Evolutionary conservation across 2,888 invertebrate species (phyloP), one percentile per base, ranked within the genome.

Genomic region (Spatulosminthurus flaviceps): DNA sequence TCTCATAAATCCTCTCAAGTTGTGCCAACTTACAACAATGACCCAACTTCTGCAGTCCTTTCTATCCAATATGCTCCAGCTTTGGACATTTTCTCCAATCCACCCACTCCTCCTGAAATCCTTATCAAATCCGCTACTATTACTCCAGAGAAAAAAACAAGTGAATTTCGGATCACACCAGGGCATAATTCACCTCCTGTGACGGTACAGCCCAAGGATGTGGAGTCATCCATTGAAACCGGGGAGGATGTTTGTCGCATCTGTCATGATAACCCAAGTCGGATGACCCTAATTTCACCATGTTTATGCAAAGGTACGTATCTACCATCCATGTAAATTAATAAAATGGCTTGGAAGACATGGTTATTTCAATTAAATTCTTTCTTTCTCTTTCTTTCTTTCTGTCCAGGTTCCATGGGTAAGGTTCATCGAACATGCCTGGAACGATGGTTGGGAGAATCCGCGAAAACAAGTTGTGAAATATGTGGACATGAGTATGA

Each of bases 401-500:
- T 34, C 9, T 34, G 34, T 7, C 24, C 5, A 85, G 85, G 85
- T 21, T 84, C 85, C n/a, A 85, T 85, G 84, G 83, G 83, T 11
- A 81, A 82, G 73, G 85, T 85, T 21, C 85, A 85, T 73, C 67
- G 82, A 21, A 79, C 76, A 28, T 85, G 85, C 77, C 66, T 85
- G 22, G 85, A 85, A 76, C 64, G 83, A 51, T 85, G 85, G 85
- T 76, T 85, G 1, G 83, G 83, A 21, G 85, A 85, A 34, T 83
- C 83, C 0, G 84, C 82, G 0, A 84, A 85, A 76, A 82, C 81
- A 26, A 71, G 79, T 1, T 85, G 85, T 77, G 80, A 82, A 70
- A 81, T 82, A 24, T 82, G 82, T 77, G 81, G 81, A 2, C 67
- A 77, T 66, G 80, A 81, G 70, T 82, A 79, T 41, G 81, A 69